Percentiles rank a stretch among this genome's conserved stretches.
Conservation (phyloP, 2,113 vertebrate species). For the Diadophis punctatus region DNA sequence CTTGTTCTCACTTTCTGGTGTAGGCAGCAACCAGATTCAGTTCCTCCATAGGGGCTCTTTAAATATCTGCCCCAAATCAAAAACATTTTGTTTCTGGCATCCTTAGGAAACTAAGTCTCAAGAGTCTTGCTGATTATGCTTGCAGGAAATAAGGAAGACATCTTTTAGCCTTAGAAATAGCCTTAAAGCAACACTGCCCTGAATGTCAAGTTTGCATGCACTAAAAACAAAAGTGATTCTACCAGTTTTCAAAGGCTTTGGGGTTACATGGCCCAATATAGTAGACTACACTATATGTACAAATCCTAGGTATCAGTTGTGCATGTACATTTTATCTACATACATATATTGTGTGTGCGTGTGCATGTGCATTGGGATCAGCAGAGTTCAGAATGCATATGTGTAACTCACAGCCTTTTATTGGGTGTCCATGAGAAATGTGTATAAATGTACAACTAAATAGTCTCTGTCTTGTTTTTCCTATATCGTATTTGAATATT, state of each 20-base stretch:
- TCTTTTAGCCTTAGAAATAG: constrained; percentile 62
- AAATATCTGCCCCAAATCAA: background rate
- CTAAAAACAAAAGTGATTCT: constrained; percentile 7
- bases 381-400: constrained; percentile 63
- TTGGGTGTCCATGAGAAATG: constrained; percentile 58
- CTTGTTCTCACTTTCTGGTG: constrained; percentile 22
- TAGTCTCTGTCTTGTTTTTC: constrained; percentile 51
- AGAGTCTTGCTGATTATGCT: constrained; percentile 24
- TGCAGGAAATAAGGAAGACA: constrained; percentile 15
- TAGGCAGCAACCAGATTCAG: constrained; percentile 26
- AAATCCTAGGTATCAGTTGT: constrained; percentile 35
- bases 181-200: constrained; percentile 69
- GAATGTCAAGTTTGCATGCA: constrained; percentile 56
- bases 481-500: constrained; percentile 49
- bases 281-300: constrained; percentile 36
- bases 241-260: constrained; percentile 42
- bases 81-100: background rate
- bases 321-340: constrained; percentile 54
- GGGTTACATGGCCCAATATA: constrained; percentile 46
- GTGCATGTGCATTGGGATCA: constrained; percentile 42
- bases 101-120: constrained; percentile 39
- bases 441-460: constrained; percentile 62
- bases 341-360: constrained; percentile 23
- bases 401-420: constrained; percentile 62
- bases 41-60: constrained; percentile 33